Evolutionary conservation across 2,113 vertebrate species (phyloP).

Genomic region (Clarias batrachus): DNA sequence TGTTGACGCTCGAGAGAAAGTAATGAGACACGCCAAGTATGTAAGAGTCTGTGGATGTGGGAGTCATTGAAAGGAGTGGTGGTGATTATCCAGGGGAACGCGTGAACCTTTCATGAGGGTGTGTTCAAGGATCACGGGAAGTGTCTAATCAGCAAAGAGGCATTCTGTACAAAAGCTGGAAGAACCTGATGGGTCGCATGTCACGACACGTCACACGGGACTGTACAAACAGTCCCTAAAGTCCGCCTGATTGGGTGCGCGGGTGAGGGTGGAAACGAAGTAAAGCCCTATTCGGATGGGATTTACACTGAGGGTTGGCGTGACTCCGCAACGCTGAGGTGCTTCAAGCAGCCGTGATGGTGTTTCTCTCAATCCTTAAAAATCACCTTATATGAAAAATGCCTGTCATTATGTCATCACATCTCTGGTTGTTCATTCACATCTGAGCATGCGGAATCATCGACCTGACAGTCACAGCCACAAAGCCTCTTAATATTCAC

Average conservation of each 20-base stretch:
- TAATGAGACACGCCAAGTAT: neutral
- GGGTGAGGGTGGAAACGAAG: neutral
- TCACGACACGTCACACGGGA: neutral
- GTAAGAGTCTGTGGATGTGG: neutral
- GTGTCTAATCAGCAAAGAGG: neutral
- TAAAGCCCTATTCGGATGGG: neutral
- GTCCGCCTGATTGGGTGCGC: neutral
- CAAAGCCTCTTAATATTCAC: neutral
- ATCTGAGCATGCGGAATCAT: neutral
- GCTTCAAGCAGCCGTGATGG: neutral
- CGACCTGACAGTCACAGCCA: neutral
- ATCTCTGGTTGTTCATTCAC: neutral
- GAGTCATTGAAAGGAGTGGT: neutral
- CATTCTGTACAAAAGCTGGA: neutral
- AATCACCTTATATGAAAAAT: neutral
- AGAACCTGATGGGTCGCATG: neutral
- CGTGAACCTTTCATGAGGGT: neutral
- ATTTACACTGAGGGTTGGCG: neutral
- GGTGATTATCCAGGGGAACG: neutral
- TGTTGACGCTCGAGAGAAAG: neutral
- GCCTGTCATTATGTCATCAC: neutral
- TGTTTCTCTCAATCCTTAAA: neutral
- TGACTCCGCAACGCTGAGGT: neutral
- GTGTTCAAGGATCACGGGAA: neutral
- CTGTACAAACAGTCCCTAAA: neutral